Conservation (phyloP, 1,140 invertebrate genomes). For the Drosophila tropicalis region DNA sequence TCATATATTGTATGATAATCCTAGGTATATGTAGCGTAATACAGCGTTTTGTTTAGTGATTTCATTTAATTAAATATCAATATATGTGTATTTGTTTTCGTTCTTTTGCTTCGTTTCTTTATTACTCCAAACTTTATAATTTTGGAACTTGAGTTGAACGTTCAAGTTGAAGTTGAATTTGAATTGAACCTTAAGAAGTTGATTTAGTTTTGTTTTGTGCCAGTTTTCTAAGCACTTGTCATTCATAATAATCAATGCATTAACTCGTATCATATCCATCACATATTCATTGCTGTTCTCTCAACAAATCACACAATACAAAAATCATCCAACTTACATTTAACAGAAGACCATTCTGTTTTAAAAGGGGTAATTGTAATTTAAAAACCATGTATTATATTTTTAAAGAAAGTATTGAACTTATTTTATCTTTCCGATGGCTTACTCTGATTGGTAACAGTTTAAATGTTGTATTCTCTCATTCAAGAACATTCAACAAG, state of each 20-base stretch:
- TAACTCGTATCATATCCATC: not conserved
- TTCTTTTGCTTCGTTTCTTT: constrained; percentile 40
- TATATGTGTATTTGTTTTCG: not conserved
- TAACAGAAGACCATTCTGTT: too few species aligned
- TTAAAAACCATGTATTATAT: too few species aligned
- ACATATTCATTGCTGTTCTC: constrained; percentile 1
- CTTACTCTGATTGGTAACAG: too few species aligned
- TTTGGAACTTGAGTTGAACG: constrained; percentile 30
- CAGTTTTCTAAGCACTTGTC: constrained; percentile 31
- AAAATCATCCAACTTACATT: constrained; percentile 12
- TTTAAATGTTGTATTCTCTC: too few species aligned
- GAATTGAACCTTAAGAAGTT: not conserved
- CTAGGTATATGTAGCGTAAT: constrained; percentile 64
- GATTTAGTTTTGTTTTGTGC: constrained; percentile 3
- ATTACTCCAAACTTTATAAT: constrained; percentile 22
- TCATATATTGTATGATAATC: constrained; percentile 6
- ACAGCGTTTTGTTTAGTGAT: constrained; percentile 71
- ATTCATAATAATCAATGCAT: constrained; percentile 1
- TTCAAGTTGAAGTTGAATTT: constrained; percentile 22
- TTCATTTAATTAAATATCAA: constrained; percentile 47
- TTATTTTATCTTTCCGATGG: too few species aligned
- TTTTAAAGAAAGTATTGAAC: too few species aligned
- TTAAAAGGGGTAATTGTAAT: too few species aligned
- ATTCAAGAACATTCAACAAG: too few species aligned
- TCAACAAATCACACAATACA: not conserved